These are phyloP conservation scores for Spisula solida DNA, from an alignment of 2,888 invertebrate species.

Conservation along the genomic window DNA sequence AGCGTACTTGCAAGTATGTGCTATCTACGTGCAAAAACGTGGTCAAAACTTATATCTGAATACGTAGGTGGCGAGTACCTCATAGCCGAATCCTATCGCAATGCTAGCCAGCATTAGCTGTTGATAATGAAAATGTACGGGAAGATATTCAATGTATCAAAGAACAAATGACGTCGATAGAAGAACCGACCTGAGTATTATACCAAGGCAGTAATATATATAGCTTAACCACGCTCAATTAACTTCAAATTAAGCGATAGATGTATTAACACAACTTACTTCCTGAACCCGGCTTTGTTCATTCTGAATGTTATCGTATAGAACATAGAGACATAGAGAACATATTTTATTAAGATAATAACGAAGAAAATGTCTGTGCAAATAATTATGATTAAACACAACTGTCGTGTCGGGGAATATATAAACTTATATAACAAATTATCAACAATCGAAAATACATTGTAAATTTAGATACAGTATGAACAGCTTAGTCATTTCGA, in stretches of 20 bases:
- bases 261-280: not conserved
- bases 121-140: too few species aligned
- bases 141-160: too few species aligned
- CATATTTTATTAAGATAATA: not conserved
- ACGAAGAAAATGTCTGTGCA: not conserved
- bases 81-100: too few species aligned
- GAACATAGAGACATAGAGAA: not conserved
- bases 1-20: too few species aligned
- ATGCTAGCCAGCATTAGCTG: too few species aligned
- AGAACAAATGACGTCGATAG: too few species aligned
- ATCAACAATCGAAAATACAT: not conserved
- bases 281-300: not conserved
- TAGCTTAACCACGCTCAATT: not conserved
- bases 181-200: too few species aligned
- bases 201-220: too few species aligned
- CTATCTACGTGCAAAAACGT: too few species aligned
- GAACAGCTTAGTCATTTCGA: constrained; percentile 32
- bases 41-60: too few species aligned
- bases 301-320: not conserved
- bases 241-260: not conserved
- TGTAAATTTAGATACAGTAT: not conserved
- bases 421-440: not conserved
- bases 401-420: not conserved
- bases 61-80: too few species aligned
- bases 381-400: constrained; percentile 9